Percentiles rank a stretch among this genome's conserved stretches.
Conservation (phyloP, 2,797 vertebrate species). For the Echiichthys vipera region DNA sequence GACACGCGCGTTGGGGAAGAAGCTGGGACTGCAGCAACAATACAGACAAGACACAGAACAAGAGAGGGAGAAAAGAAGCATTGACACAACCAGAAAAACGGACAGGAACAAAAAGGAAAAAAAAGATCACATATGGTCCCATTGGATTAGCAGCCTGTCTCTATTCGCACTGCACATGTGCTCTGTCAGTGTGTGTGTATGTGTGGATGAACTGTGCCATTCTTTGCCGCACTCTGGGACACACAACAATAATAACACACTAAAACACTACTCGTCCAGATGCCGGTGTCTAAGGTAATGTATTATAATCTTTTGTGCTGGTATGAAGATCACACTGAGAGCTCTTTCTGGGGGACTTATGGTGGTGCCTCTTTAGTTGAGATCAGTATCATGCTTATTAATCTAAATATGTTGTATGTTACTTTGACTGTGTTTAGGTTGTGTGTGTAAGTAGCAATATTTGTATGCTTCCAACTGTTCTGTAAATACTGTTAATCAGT, state of each 20-base stretch:
- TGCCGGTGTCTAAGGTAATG: conserved; percentile 83
- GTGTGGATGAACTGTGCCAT: conserved; percentile 51
- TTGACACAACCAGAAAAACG: conserved; percentile 34
- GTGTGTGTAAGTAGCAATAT: not conserved
- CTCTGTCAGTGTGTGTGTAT: conserved; percentile 33
- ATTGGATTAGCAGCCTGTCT: conserved; percentile 63
- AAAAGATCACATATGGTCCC: conserved; percentile 54
- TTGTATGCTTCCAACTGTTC: not conserved
- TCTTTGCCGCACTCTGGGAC: conserved; percentile 48
- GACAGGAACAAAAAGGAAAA: conserved; percentile 3
- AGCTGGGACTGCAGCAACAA: conserved; percentile 60
- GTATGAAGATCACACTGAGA: conserved; percentile 41
- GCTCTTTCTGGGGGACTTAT: conserved; percentile 22
- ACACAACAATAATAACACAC: conserved; percentile 46
- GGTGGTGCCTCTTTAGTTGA: not conserved
- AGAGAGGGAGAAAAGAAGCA: conserved; percentile 50
- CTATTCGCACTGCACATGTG: conserved; percentile 38
- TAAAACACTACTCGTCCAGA: conserved; percentile 60
- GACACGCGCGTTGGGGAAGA: conserved; percentile 43
- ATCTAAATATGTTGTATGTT: not conserved
- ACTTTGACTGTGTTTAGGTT: not conserved
- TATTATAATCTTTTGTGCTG: conserved; percentile 28
- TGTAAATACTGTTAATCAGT: not conserved
- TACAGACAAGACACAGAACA: conserved; percentile 55
- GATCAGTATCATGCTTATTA: not conserved